phyloP scores from a whole-genome alignment of 2,113 vertebrate species.

The Phyllostomus discolor region DNA sequence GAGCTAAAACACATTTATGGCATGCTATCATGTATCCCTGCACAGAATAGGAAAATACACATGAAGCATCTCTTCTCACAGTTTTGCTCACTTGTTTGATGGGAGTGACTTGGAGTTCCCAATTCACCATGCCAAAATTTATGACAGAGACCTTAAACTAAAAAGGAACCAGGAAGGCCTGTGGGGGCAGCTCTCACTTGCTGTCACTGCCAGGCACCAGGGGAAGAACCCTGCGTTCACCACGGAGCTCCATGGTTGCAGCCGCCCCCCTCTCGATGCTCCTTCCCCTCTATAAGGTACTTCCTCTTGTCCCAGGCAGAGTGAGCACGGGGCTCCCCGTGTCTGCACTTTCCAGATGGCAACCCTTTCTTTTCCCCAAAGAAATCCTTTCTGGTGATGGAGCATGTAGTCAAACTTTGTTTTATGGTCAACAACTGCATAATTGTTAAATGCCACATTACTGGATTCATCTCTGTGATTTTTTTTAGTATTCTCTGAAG shows the following conservation, averaged over 20 bases:
- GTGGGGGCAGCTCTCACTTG: not conserved
- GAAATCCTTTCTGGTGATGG: no score
- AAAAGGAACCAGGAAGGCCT: not conserved
- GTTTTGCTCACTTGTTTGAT: not conserved
- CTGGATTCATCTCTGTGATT: not conserved
- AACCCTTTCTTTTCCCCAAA: not conserved
- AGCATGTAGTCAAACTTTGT: not conserved
- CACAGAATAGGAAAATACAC: not conserved
- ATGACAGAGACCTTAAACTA: not conserved
- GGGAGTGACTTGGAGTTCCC: not conserved
- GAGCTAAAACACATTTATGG: not conserved
- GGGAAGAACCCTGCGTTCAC: not conserved
- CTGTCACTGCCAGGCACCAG: no score
- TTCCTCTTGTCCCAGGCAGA: not conserved
- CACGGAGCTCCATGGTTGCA: no score
- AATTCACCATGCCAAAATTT: not conserved
- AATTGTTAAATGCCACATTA: not conserved
- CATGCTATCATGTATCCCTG: fast-evolving
- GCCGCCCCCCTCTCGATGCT: not conserved
- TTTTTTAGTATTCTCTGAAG: not conserved
- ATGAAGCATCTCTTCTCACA: not conserved
- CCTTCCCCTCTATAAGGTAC: not conserved
- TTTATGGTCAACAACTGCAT: not conserved
- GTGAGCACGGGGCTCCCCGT: no score
- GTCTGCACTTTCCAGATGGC: not conserved